Conservation (phyloP, 2,888 invertebrate genomes). For the Caenorhabditis zanzibari region DNA sequence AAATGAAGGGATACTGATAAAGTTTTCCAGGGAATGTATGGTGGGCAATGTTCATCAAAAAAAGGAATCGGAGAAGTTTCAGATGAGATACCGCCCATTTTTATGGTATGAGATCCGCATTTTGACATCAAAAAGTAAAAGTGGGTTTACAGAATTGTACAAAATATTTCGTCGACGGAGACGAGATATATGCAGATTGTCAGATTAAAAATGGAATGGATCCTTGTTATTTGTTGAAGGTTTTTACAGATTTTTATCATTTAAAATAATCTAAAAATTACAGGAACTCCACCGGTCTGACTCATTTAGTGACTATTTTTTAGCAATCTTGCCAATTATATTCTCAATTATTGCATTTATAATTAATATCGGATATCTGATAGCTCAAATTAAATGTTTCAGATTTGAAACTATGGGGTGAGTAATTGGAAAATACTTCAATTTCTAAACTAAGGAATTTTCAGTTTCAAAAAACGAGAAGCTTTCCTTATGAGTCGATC, state of each 20-base stretch:
- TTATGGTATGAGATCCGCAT: slow-evolving; percentile 28
- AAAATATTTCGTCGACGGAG: slow-evolving; percentile 53
- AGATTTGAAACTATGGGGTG: slow-evolving; percentile 66
- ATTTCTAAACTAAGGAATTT: background rate
- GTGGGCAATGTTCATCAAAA: slow-evolving; percentile 20
- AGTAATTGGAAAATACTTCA: background rate
- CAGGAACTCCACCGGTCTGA: slow-evolving; percentile 79
- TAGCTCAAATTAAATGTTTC: slow-evolving; percentile 69
- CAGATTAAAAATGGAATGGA: slow-evolving; percentile 45
- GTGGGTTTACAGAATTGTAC: slow-evolving; percentile 62
- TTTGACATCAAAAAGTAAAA: background rate
- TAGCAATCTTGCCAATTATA: slow-evolving; percentile 79
- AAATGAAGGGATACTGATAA: background rate
- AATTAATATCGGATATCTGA: slow-evolving; percentile 76
- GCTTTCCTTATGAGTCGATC: slow-evolving; percentile 78
- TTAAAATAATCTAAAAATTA: background rate
- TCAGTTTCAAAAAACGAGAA: slow-evolving; percentile 79
- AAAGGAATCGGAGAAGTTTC: slow-evolving; percentile 43
- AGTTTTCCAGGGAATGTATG: slow-evolving; percentile 7
- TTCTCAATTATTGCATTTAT: slow-evolving; percentile 77
- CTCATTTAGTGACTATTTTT: slow-evolving; percentile 80
- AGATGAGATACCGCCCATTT: slow-evolving; percentile 50
- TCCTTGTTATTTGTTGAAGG: slow-evolving; percentile 58
- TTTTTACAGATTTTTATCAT: background rate
- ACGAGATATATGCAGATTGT: slow-evolving; percentile 69